Conservation (phyloP, 1,140 invertebrate genomes). For the Diachasma alloeum region DNA sequence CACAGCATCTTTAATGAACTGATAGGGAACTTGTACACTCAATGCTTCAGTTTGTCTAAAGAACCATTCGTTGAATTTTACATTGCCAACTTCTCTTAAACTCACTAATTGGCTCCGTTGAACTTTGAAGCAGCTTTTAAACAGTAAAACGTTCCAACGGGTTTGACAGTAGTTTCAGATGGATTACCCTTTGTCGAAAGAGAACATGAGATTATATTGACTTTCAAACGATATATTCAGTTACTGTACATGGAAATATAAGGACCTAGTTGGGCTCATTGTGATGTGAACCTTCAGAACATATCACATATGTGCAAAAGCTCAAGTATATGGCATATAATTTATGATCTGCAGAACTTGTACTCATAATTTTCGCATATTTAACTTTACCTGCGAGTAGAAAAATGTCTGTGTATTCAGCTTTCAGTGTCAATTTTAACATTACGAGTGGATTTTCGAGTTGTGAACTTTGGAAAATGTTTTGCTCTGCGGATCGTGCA, state of each 20-base stretch:
- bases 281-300: too few relatives aligned
- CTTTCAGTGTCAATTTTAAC: too few relatives aligned
- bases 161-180: conserved; percentile 18
- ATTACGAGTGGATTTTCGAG: too few relatives aligned
- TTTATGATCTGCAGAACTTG: too few relatives aligned
- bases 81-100: conserved; percentile 23
- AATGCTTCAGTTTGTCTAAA: not conserved
- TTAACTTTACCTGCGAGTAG: too few relatives aligned
- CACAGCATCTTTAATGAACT: not conserved
- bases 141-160: conserved; percentile 22
- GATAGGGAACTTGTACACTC: not conserved
- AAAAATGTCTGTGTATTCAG: too few relatives aligned
- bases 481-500: too few relatives aligned
- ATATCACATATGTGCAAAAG: too few relatives aligned
- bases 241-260: not conserved
- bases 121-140: conserved; percentile 17
- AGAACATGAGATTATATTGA: not conserved
- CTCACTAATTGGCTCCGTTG: conserved; percentile 22
- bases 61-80: conserved; percentile 30
- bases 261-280: not conserved
- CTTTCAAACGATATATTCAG: not conserved
- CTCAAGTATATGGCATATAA: too few relatives aligned
- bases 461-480: too few relatives aligned
- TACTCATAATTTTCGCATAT: too few relatives aligned
- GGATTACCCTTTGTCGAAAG: conserved; percentile 10